Evolutionary conservation across 2,888 invertebrate genomes (phyloP).

Genomic region (Synanthedon andrenaeformis): DNA sequence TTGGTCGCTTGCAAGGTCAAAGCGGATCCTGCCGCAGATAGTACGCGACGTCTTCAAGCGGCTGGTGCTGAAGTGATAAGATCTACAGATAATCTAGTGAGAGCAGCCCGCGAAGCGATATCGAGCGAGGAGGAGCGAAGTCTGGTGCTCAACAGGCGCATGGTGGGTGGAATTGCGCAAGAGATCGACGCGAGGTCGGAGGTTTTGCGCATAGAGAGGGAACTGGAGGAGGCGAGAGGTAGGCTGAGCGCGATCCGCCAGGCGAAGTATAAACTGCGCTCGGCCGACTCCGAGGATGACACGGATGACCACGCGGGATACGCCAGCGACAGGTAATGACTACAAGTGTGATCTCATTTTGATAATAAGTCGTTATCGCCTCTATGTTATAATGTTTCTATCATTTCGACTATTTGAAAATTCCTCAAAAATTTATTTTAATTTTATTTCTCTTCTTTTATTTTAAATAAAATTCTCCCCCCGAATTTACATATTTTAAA

Average conservation of each 20-base stretch:
- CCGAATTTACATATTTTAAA: no score
- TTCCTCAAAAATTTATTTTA: no score
- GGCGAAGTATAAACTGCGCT: slow-evolving; percentile 86
- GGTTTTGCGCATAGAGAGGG: slow-evolving; percentile 93
- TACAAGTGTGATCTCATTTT: no score
- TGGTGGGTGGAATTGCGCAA: slow-evolving; percentile 98
- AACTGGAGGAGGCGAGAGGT: slow-evolving; percentile 92
- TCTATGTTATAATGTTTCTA: no score
- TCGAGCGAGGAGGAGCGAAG: slow-evolving; percentile 92
- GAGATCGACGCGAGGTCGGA: slow-evolving; percentile 93
- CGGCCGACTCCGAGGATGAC: slow-evolving; percentile 75
- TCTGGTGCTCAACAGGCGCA: slow-evolving; percentile 88
- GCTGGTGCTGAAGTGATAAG: slow-evolving; percentile 97
- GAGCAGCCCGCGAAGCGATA: slow-evolving; percentile 93
- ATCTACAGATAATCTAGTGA: slow-evolving; percentile 96
- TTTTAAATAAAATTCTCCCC: no score
- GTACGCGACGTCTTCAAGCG: slow-evolving; percentile 89
- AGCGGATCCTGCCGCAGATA: slow-evolving; percentile 95
- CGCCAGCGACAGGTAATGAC: slow-evolving; percentile 28
- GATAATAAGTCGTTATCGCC: no score
- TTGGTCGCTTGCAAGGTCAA: slow-evolving; percentile 98
- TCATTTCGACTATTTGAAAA: not conserved
- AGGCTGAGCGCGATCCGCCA: slow-evolving; percentile 91
- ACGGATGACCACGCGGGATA: slow-evolving; percentile 49
- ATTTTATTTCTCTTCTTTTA: no score